A percentile compares a stretch with the other conserved stretches of the same genome.
phyloP scores from a whole-genome alignment of 2,797 vertebrate species.

The Loriculus beryllinus region DNA sequence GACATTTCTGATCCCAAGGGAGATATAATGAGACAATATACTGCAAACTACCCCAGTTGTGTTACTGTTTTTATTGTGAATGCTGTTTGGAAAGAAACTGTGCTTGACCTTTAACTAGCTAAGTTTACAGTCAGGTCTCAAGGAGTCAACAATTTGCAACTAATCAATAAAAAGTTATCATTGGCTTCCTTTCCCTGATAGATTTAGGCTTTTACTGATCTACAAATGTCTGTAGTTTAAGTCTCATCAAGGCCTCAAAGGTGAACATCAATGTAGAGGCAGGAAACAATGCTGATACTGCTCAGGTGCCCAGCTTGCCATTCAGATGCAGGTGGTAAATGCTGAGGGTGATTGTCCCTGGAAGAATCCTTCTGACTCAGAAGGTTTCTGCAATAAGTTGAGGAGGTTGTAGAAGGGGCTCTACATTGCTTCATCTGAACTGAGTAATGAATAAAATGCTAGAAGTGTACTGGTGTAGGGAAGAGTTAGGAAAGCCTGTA shows the following conservation, averaged over 20 bases:
- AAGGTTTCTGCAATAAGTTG: not conserved
- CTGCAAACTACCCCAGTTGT: not conserved
- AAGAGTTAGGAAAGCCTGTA: not conserved
- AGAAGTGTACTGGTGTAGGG: not conserved
- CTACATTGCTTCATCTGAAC: not conserved
- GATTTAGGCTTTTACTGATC: not conserved
- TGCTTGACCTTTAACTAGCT: not conserved
- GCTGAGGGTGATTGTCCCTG: not conserved
- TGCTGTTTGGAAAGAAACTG: not conserved
- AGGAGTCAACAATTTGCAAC: slow-evolving; percentile 16
- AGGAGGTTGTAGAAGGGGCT: not conserved
- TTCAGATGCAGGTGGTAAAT: not conserved
- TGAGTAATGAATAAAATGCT: not conserved
- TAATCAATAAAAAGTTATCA: not conserved
- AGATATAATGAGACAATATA: not conserved
- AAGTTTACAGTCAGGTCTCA: not conserved
- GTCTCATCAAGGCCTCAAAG: not conserved
- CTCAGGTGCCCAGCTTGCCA: not conserved
- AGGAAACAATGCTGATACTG: not conserved
- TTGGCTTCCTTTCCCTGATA: too few species aligned
- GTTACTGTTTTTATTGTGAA: slow-evolving; percentile 35
- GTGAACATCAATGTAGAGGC: not conserved
- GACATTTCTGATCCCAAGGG: slow-evolving; percentile 22
- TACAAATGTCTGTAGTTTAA: not conserved
- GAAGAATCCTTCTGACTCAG: not conserved